A percentile compares a stretch with the other conserved stretches of the same genome.
Evolutionary conservation across 2,113 vertebrate genomes (phyloP).

Genomic region (Zosterops pallidus): DNA sequence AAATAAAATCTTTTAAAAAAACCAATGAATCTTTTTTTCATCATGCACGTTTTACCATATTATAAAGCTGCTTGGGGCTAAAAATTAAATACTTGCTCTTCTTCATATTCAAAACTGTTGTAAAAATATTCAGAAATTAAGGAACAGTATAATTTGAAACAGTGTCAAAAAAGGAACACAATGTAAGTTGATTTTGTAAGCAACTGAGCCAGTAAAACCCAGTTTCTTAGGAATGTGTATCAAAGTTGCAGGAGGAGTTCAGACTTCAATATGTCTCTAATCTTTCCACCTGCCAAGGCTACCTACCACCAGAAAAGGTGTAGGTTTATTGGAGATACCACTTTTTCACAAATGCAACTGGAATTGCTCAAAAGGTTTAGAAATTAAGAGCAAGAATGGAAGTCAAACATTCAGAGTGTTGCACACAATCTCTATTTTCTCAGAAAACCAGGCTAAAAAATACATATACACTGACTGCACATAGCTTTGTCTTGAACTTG

Average conservation of each 20-base stretch:
- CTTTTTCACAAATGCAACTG: neutral
- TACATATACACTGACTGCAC: neutral
- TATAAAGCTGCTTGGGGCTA: neutral
- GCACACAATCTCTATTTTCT: neutral
- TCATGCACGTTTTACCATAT: neutral
- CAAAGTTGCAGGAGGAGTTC: neutral
- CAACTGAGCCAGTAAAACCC: neutral
- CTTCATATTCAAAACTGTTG: neutral
- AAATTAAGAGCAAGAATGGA: neutral
- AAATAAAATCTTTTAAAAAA: neutral
- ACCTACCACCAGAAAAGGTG: neutral
- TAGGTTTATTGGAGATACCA: neutral
- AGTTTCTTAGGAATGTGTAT: neutral
- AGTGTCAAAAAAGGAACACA: neutral
- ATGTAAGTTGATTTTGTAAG: neutral
- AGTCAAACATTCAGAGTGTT: neutral
- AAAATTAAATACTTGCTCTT: neutral
- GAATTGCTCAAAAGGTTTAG: neutral
- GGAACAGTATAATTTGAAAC: neutral
- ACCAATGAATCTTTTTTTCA: fast-evolving
- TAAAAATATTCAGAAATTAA: constrained; percentile 14
- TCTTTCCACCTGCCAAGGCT: neutral
- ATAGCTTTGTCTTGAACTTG: neutral
- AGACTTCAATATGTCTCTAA: neutral
- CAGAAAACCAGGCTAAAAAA: neutral